Base-by-base conservation (phyloP, 2,797 vertebrate species). In the Premnoplex brunnescens region DNA sequence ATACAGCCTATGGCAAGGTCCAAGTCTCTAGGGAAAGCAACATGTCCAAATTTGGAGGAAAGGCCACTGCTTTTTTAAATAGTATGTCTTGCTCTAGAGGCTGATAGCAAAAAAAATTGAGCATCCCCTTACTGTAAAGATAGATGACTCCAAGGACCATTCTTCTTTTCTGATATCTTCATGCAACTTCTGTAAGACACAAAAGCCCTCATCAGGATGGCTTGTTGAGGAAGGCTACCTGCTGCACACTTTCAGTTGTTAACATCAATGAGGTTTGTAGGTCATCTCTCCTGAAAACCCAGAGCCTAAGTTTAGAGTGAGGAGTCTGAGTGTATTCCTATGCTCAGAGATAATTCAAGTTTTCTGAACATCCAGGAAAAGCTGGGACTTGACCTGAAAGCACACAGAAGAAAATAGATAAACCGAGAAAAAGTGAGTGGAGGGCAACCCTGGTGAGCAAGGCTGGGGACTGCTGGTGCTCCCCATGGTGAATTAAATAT, bases 261-360 rank as follows among this genome's bases (percentile, higher is more conserved):
- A 79, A 54, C 37, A 51, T 82, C 71, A 92, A 39, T 83, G 74
- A 91, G 56, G 74, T 93, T 95, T 94, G 63, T 86, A 91, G 94
- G 90, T 92, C 93, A 89, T 48, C 44, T 64, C 22, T 73, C 83
- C 75, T 76, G 56, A 72, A 93, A 89, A 87, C 37, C 5, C 18
- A 60, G 52, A 83, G 37, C 44, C 67, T 69, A 77, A 85, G 56
- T 73, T 85, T 85, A 73, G 77, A 46, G 24, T 0, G 1, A 73
- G 39, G 21, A 94, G 8, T 44, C 48, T 80, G 90, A 88, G 30
- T 19, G 9, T 60, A 27, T 64, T 86, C 12, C 43, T 62, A 18
- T 15, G 23, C 14, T 66, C 55, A 44, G 48, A 69, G n/a, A 10
- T 82, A 89, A 23, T 19, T 89, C 52, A 66, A 23, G 17, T 27